Evolutionary conservation across 2,113 vertebrate genomes (phyloP), one percentile per base, ranked within the genome.

Genomic region (Oryzias woworae): DNA sequence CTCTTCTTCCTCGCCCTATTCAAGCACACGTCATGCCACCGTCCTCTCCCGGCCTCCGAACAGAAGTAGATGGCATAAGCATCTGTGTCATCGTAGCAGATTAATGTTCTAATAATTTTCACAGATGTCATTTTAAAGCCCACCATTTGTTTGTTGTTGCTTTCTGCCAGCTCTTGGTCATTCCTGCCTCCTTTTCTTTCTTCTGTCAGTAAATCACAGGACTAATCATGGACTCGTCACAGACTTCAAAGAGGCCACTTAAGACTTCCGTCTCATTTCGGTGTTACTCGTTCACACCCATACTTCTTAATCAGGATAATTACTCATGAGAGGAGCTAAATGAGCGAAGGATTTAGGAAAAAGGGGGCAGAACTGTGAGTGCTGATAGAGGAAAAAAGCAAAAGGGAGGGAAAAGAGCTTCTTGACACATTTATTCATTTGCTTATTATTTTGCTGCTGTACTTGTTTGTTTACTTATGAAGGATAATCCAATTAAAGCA

Each of bases 51-150:
- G 20, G 22, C 59, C 45, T 71, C 53, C 22, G 75, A 78, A 77
- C 83, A 83, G 71, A 70, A 63, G 73, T 60, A 78, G 75, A 85
- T 80, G 74, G 58, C 72, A 82, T 70, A 75, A 84, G 72, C 84
- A 75, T 85, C 71, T 86, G 85, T 84, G 82, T 83, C 81, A 82
- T 83, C 81, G 71, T 69, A 41, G 68, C 72, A 84, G 84, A 89
- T 86, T 85, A 84, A 84, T 79, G 80, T 80, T 79, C 80, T 86
- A 87, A 89, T 85, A 81, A 86, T 86, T 85, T 87, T 85, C 84
- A 81, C 85, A 86, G 85, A 84, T 89, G 82, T 85, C 87, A 80
- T 83, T 84, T 85, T 45, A 64, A 66, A 84, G 76, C 56, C 81
- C 83, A 77, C 76, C 67, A 54, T 86, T 89, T 83, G 82, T 87